These are phyloP conservation scores for Paraplagusia blochii DNA, from an alignment of 2,113 vertebrate species.

Conservation along the genomic window DNA sequence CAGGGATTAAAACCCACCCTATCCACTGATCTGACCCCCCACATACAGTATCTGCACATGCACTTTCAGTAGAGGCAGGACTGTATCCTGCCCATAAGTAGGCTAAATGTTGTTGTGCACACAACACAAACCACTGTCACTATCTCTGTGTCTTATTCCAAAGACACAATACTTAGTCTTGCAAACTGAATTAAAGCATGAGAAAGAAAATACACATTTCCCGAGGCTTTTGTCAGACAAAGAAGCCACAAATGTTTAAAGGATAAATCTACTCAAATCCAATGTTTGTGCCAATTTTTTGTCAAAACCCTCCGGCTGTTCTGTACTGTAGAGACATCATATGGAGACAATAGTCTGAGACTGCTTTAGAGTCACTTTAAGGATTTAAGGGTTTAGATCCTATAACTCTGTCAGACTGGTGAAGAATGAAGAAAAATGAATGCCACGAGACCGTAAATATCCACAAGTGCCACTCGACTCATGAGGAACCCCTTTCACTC, in stretches of 20 bases:
- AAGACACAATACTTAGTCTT: constrained; percentile 10
- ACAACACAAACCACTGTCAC: constrained; percentile 2
- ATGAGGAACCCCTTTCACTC: neutral
- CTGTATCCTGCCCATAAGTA: neutral
- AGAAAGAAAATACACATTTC: constrained; percentile 51
- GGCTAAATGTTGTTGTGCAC: constrained; percentile 3
- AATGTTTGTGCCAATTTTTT: neutral
- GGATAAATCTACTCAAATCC: constrained; percentile 20
- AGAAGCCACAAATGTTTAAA: constrained; percentile 26
- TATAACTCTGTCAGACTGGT: neutral
- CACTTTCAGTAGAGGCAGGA: constrained; percentile 8
- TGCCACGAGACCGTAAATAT: neutral
- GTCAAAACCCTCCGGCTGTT: constrained; percentile 11
- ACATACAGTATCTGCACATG: constrained; percentile 1
- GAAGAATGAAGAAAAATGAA: neutral
- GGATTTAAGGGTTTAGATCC: neutral
- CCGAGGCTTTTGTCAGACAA: constrained; percentile 40
- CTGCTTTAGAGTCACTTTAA: neutral
- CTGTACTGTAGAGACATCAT: neutral
- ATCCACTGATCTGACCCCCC: neutral
- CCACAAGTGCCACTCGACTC: too few relatives aligned
- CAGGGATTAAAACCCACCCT: neutral
- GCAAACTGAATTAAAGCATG: constrained; percentile 20
- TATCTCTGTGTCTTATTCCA: constrained; percentile 14
- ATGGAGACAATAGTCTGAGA: constrained; percentile 1